Conservation (phyloP, 2,797 vertebrate genomes). For the Enteromius mattozi region DNA sequence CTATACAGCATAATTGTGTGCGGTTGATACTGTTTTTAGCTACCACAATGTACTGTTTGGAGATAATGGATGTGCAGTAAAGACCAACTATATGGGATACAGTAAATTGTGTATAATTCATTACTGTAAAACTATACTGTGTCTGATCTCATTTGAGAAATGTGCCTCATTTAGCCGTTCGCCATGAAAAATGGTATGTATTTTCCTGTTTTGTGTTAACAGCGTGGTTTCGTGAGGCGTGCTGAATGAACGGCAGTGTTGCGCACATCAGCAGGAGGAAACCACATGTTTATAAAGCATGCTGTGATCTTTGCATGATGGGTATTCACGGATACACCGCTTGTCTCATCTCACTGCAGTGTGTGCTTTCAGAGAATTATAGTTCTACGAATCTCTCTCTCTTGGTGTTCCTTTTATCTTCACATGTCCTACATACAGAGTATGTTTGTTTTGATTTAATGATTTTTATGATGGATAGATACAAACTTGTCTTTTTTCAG, state of each 20-base stretch:
- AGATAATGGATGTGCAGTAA: slow-evolving; percentile 18
- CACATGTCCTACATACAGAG: background rate
- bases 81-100: background rate
- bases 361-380: slow-evolving; percentile 27
- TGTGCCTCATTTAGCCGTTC: slow-evolving; percentile 1
- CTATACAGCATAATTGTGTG: background rate
- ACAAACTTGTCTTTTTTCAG: background rate
- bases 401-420: background rate
- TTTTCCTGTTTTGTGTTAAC: slow-evolving; percentile 23
- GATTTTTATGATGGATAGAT: background rate
- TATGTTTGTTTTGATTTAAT: background rate
- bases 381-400: background rate
- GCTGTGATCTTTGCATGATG: slow-evolving; percentile 47
- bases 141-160: slow-evolving; percentile 11
- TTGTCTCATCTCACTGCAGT: slow-evolving; percentile 38
- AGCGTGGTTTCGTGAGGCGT: background rate
- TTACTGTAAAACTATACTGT: background rate
- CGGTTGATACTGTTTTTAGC: slow-evolving; percentile 2
- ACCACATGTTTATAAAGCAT: slow-evolving; percentile 50
- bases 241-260: slow-evolving; percentile 31
- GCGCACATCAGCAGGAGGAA: slow-evolving; percentile 43
- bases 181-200: slow-evolving; percentile 15
- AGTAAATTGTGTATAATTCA: slow-evolving; percentile 12
- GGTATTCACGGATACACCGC: slow-evolving; percentile 24
- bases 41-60: background rate